These are phyloP conservation scores for Fratercula arctica DNA, from an alignment of 2,797 vertebrate genomes.

Conservation along the genomic window DNA sequence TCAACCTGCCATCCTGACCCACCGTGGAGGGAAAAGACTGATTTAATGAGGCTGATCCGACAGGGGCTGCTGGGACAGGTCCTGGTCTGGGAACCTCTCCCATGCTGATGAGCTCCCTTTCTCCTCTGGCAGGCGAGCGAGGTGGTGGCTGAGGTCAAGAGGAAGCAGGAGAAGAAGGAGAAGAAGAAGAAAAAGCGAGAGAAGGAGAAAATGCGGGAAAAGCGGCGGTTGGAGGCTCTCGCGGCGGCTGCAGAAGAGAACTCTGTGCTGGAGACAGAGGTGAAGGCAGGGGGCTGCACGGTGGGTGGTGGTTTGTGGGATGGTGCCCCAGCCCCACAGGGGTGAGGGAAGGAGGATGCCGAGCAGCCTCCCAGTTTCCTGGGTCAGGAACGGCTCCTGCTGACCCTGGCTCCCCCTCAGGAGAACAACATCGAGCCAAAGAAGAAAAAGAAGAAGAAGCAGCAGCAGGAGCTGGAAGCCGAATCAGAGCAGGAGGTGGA, in stretches of 20 bases:
- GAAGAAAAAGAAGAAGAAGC: slow-evolving; percentile 65
- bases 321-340: background rate
- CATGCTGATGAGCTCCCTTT: background rate
- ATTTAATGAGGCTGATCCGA: slow-evolving; percentile 99
- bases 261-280: slow-evolving; percentile 3
- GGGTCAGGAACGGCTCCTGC: accelerated
- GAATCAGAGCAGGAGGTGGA: background rate
- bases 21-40: slow-evolving; percentile 86
- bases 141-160: slow-evolving; percentile 83
- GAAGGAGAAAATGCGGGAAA: slow-evolving; percentile 84
- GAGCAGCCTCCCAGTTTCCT: background rate
- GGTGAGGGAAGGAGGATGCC: accelerated
- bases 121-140: slow-evolving; percentile 79
- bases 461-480: background rate
- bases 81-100: background rate
- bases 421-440: background rate
- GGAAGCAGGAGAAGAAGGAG: slow-evolving; percentile 87
- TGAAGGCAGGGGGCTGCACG: background rate
- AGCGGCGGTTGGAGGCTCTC: slow-evolving; percentile 80
- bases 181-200: slow-evolving; percentile 88
- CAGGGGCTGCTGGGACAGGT: accelerated
- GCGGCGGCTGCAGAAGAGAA: slow-evolving; percentile 56
- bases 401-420: background rate
- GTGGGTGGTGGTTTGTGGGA: background rate
- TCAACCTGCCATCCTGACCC: slow-evolving; percentile 77